Percentiles rank a stretch among this genome's conserved stretches.
phyloP scores from a whole-genome alignment of 2,888 invertebrate species.

The Barypeithes pellucidus region DNA sequence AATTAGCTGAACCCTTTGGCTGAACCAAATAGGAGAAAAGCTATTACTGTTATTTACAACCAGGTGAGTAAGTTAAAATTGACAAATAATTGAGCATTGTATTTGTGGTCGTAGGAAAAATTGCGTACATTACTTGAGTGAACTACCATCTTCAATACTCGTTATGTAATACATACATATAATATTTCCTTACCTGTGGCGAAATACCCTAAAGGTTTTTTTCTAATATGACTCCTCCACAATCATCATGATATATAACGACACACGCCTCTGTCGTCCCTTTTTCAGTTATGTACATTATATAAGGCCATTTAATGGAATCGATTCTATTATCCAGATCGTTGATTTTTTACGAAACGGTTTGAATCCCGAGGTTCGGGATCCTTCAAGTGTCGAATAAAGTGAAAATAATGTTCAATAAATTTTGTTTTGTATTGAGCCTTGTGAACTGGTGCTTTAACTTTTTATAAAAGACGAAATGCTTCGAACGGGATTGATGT shows the following conservation, averaged over 20 bases:
- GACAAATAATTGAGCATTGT: too few relatives aligned
- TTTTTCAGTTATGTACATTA: conserved; percentile 14
- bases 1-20: too few relatives aligned
- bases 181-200: too few relatives aligned
- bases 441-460: conserved; percentile 18
- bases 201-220: too few relatives aligned
- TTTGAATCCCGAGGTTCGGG: conserved; percentile 17
- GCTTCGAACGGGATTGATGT: conserved; percentile 2
- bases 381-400: conserved; percentile 34
- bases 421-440: conserved; percentile 30
- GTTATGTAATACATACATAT: too few relatives aligned
- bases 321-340: conserved; percentile 37
- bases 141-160: too few relatives aligned
- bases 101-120: too few relatives aligned
- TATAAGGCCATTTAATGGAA: conserved; percentile 9
- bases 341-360: conserved; percentile 37
- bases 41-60: too few relatives aligned
- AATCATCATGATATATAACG: neutral
- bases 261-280: conserved; percentile 8
- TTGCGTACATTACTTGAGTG: too few relatives aligned
- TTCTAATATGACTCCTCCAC: too few relatives aligned
- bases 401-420: conserved; percentile 40
- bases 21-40: too few relatives aligned
- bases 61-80: too few relatives aligned
- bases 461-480: conserved; percentile 15